Conservation (phyloP, 2,113 vertebrate species). For the Oncorhynchus clarkii region DNA sequence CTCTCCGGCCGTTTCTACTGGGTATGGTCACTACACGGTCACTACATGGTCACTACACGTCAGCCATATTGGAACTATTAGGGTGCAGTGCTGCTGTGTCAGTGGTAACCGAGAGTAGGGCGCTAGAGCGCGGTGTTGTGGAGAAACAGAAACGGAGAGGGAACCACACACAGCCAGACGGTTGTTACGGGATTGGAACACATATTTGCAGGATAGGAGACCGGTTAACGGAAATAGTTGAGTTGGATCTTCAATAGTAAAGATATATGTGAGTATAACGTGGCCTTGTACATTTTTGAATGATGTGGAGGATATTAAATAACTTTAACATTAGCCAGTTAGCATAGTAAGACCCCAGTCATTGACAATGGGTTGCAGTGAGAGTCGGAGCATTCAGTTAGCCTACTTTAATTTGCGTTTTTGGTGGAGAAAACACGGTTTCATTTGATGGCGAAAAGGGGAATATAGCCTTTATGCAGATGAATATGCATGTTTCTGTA, state of each 20-base stretch:
- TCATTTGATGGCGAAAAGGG: too few relatives aligned
- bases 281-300: neutral
- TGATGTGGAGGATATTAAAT: neutral
- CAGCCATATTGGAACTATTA: conserved; percentile 53
- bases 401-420: neutral
- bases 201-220: neutral
- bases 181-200: conserved; percentile 7
- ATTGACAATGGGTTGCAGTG: neutral
- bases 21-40: neutral
- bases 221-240: neutral
- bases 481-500: neutral
- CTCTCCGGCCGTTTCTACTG: conserved; percentile 10
- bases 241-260: neutral
- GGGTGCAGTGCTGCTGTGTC: conserved; percentile 38
- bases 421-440: neutral
- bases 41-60: conserved; percentile 19
- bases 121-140: conserved; percentile 16
- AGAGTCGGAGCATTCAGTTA: neutral
- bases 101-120: conserved; percentile 28
- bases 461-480: neutral
- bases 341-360: neutral
- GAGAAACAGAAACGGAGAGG: conserved; percentile 7
- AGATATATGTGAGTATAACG: neutral
- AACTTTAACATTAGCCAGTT: conserved; percentile 11
- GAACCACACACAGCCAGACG: conserved; percentile 24